Conservation (phyloP, 1,140 invertebrate species). For the Thrips palmi region DNA sequence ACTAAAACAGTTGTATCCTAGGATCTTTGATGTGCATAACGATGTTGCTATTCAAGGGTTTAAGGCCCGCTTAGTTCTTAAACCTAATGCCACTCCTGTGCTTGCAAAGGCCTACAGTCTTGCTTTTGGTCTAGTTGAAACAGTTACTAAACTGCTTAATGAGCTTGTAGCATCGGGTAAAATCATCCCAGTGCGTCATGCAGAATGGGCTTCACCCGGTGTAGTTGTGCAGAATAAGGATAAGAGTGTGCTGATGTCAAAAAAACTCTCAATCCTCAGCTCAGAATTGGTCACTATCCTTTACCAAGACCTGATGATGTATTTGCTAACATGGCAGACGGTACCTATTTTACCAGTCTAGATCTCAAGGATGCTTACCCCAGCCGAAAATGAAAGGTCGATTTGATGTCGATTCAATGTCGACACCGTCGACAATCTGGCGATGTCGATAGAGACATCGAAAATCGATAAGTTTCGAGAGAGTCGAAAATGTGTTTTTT, state of each 20-base stretch:
- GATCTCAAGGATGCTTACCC: conserved; percentile 22
- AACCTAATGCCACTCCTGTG: neutral
- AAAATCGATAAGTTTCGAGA: no score
- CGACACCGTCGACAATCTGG: no score
- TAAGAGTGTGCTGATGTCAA: conserved; percentile 26
- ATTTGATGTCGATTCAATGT: no score
- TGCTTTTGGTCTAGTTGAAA: neutral
- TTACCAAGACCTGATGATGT: conserved; percentile 20
- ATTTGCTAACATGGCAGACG: conserved; percentile 18
- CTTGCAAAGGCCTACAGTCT: neutral
- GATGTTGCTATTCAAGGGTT: no score
- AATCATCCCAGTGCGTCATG: neutral
- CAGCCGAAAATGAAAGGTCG: no score
- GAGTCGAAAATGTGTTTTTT: no score
- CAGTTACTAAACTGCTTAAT: neutral
- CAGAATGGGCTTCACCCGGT: conserved; percentile 22
- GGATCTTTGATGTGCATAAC: no score
- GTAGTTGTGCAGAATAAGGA: conserved; percentile 27
- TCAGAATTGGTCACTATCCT: conserved; percentile 20
- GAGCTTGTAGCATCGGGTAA: neutral
- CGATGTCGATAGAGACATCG: no score
- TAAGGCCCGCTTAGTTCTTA: neutral
- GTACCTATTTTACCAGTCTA: conserved; percentile 19
- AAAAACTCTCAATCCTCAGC: conserved; percentile 20
- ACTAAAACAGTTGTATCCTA: no score